Conservation (phyloP, 2,113 vertebrate species). For the Prinia subflava region DNA sequence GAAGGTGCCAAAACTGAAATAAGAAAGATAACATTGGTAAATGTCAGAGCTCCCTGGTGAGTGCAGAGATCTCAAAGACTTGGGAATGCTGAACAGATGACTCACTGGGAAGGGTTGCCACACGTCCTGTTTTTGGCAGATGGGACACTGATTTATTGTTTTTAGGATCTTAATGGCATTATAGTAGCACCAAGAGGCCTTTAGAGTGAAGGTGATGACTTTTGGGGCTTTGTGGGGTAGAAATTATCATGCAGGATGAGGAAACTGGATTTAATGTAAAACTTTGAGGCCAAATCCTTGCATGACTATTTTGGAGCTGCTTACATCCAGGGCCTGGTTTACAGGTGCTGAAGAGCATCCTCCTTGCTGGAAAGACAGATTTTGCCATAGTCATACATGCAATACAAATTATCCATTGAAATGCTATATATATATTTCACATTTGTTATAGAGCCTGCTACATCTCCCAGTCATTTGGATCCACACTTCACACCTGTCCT, state of each 20-base stretch:
- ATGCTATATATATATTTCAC: fast-evolving
- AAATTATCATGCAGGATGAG: neutral
- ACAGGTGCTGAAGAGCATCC: neutral
- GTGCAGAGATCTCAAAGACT: slow-evolving; percentile 41
- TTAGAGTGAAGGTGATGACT: neutral
- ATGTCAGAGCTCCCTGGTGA: slow-evolving; percentile 64
- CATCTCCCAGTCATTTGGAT: neutral
- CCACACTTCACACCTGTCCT: neutral
- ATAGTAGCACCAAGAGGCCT: slow-evolving; percentile 3
- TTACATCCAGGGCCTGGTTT: neutral
- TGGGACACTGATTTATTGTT: neutral
- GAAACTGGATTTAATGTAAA: neutral
- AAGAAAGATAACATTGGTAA: slow-evolving; percentile 73
- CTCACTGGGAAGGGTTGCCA: slow-evolving; percentile 37
- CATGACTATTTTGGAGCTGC: neutral
- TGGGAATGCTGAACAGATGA: slow-evolving; percentile 53
- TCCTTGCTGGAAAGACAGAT: neutral
- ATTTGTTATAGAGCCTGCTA: neutral
- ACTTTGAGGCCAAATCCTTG: neutral
- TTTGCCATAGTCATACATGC: neutral
- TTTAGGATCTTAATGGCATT: neutral
- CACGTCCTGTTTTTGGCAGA: slow-evolving; percentile 48
- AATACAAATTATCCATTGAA: neutral
- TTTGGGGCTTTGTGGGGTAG: neutral
- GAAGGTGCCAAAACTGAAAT: slow-evolving; percentile 67